Percentiles rank a stretch among this genome's conserved stretches.
Evolutionary conservation across 2,888 invertebrate species (phyloP).

Genomic region (Bruchidius siliquastri): DNA sequence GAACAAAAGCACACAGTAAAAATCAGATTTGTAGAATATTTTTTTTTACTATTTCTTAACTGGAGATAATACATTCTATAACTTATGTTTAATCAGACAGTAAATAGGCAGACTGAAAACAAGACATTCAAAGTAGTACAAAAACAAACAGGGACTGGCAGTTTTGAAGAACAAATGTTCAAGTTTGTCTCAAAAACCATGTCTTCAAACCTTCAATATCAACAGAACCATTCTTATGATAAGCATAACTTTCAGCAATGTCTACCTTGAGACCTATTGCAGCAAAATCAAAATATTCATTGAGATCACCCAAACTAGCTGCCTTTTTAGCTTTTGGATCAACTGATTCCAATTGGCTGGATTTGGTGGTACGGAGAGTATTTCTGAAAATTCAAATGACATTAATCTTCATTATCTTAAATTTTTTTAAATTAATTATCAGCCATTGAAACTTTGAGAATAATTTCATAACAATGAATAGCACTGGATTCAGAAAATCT

Average conservation of each 20-base stretch:
- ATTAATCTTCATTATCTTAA: too few species aligned
- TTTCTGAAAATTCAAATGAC: conserved; percentile 56
- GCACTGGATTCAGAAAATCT: too few species aligned
- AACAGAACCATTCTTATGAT: conserved; percentile 55
- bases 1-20: too few species aligned
- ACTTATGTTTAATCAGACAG: background rate
- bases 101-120: background rate
- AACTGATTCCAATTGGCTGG: conserved; percentile 73
- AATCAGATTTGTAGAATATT: too few species aligned
- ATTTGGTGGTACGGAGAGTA: conserved; percentile 78
- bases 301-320: conserved; percentile 70
- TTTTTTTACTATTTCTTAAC: too few species aligned
- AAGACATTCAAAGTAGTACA: background rate
- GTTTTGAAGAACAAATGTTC: background rate
- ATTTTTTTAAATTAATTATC: too few species aligned
- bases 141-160: background rate
- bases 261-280: conserved; percentile 64
- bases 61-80: too few species aligned
- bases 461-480: too few species aligned
- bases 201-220: conserved; percentile 61
- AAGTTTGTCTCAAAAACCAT: conserved; percentile 51
- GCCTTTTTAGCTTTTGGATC: conserved; percentile 59
- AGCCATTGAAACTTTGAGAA: too few species aligned
- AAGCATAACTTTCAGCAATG: conserved; percentile 62
- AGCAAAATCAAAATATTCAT: conserved; percentile 79